Percentiles rank a stretch among this genome's conserved stretches.
Conservation (phyloP, 2,888 invertebrate species). For the Ditula angustiorana region DNA sequence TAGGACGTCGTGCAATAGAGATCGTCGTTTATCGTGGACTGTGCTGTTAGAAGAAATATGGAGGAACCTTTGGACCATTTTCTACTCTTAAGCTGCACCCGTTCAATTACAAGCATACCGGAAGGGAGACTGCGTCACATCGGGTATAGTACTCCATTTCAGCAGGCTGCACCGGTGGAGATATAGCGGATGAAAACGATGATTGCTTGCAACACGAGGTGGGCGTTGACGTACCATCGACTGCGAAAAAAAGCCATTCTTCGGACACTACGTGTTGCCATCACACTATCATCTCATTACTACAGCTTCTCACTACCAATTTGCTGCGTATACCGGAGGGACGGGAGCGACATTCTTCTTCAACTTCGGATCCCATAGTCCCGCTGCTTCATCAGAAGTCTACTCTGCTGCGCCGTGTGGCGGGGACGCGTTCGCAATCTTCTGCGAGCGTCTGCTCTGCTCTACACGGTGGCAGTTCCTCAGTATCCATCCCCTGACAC, state of each 20-base stretch:
- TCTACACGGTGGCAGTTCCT: no score
- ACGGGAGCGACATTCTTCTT: neutral
- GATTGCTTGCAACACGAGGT: neutral
- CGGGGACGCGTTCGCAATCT: no score
- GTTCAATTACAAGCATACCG: neutral
- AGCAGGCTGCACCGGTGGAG: neutral
- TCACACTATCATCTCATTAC: neutral
- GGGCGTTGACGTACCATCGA: neutral
- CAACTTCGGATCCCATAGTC: neutral
- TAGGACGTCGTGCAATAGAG: neutral
- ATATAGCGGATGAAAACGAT: neutral
- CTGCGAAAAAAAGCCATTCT: neutral
- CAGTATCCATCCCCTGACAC: no score
- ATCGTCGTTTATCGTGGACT: neutral
- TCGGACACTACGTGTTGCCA: neutral
- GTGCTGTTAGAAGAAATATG: neutral
- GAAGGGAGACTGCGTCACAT: neutral
- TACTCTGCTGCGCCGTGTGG: no score
- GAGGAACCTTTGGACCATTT: neutral
- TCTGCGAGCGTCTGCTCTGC: no score
- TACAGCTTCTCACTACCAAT: conserved; percentile 1
- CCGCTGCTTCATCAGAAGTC: no score
- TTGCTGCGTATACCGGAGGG: neutral
- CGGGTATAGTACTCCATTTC: conserved; percentile 18
- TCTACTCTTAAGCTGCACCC: neutral